These are phyloP conservation scores for Cydia splendana DNA, from an alignment of 1,140 invertebrate genomes.

Conservation along the genomic window DNA sequence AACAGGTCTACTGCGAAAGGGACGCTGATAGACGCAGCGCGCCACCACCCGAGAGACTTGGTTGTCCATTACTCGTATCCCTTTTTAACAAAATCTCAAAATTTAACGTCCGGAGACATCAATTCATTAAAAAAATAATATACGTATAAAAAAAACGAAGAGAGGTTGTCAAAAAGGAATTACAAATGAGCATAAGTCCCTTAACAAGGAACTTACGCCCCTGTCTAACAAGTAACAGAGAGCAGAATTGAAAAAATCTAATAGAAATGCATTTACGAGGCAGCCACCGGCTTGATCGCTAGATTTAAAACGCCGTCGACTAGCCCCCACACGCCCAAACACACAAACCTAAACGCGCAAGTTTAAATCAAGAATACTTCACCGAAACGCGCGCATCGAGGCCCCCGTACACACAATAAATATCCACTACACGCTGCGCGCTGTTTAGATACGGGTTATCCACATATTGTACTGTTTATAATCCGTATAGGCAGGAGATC, in stretches of 20 bases:
- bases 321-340: neutral
- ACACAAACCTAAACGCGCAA: neutral
- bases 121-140: constrained; percentile 63
- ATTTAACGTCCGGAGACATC: constrained; percentile 2
- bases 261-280: constrained; percentile 20
- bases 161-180: constrained; percentile 65
- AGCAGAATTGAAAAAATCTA: constrained; percentile 18
- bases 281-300: constrained; percentile 17
- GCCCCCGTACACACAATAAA: constrained; percentile 22
- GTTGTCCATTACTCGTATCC: neutral
- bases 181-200: constrained; percentile 52
- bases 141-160: constrained; percentile 63
- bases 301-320: constrained; percentile 17
- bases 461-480: constrained; percentile 16
- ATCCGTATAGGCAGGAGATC: constrained; percentile 27
- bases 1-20: neutral
- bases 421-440: constrained; percentile 29
- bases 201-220: neutral
- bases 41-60: constrained; percentile 13
- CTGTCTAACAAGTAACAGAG: neutral
- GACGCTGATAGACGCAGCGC: neutral
- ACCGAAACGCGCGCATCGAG: neutral
- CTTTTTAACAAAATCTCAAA: constrained; percentile 1
- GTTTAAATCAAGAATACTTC: neutral
- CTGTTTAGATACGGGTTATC: constrained; percentile 10